These are phyloP conservation scores for Triplophysa siluroides DNA, from an alignment of 2,113 vertebrate species.

Conservation along the genomic window DNA sequence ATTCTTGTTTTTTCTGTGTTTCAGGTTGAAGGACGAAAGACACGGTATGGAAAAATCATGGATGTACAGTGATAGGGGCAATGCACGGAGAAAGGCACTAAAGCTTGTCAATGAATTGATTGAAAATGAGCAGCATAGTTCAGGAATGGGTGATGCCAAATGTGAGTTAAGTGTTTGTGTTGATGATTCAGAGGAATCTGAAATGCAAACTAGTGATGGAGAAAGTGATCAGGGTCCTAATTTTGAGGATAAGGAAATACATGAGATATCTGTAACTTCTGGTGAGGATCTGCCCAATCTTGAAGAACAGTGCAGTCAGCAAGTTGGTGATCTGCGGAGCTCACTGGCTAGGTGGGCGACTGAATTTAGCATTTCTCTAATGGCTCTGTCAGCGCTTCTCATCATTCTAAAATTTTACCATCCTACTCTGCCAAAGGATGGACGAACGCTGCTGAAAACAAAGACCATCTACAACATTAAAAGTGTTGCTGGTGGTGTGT, in stretches of 20 bases:
- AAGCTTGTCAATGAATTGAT: background rate
- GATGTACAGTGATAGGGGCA: conserved; percentile 10
- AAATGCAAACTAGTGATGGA: too few species aligned
- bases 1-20: background rate
- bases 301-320: too few species aligned
- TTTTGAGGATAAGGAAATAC: too few species aligned
- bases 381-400: background rate
- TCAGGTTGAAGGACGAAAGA: conserved; percentile 3
- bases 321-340: background rate
- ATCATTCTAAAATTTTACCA: background rate
- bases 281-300: too few species aligned
- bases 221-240: too few species aligned
- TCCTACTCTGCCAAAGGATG: conserved; percentile 17
- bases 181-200: background rate
- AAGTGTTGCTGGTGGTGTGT: conserved; percentile 1
- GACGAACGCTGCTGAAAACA: conserved; percentile 9
- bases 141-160: background rate
- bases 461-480: background rate
- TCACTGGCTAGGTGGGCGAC: background rate
- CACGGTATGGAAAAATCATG: conserved; percentile 1
- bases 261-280: too few species aligned
- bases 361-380: conserved; percentile 16
- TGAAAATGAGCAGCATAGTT: conserved; percentile 1
- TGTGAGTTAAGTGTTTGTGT: background rate
- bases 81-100: background rate